Base-by-base conservation (phyloP, 2,797 vertebrate species). In the Sitta carolinensis region DNA sequence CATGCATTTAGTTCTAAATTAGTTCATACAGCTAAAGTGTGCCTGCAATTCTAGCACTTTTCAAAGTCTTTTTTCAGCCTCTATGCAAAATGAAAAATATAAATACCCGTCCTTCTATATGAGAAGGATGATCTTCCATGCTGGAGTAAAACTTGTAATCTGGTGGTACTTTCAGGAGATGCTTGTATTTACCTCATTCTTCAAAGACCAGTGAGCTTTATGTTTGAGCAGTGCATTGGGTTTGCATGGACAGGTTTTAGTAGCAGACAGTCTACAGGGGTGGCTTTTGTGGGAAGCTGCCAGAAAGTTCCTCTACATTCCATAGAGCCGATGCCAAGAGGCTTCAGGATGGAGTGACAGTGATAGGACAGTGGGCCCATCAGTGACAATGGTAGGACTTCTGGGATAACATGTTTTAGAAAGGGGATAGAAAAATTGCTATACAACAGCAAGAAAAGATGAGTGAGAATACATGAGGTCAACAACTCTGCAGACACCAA, bases 321-420 rank as follows among this genome's bases (percentile, higher is more conserved):
- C 29, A 12, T 2, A 59, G 8, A 42, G 34, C 23, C 1, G 1
- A 13, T 59, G 19, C 22, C 26, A 25, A 10, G 34, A 15, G 6
- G 11, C 8, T 91, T 26, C 12, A 34, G 36, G 26, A 17, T 5
- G 14, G 51, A 34, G 32, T 21, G 45, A 36, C 5, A 4, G 8
- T 42, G 36, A 18, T 62, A 42, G 72, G 72, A 48, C 12, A 7
- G 22, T 26, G 22, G 22, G 45, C 11, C 23, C 30, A 42, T 17
- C 36, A 42, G 15, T 27, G 36, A 43, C 38, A 52, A 19, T 19
- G 10, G 11, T 40, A 11, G 40, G 2, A 1, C 34, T 51, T 76
- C 40, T 70, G 70, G 15, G 34, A 48, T 26, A 57, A 34, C 5
- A 1, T 0, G 0, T 59, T 70, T 70, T 22, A 30, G 32, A 59